These are phyloP conservation scores for Drosophila pegasa DNA, from an alignment of 2,888 invertebrate species.

Conservation along the genomic window DNA sequence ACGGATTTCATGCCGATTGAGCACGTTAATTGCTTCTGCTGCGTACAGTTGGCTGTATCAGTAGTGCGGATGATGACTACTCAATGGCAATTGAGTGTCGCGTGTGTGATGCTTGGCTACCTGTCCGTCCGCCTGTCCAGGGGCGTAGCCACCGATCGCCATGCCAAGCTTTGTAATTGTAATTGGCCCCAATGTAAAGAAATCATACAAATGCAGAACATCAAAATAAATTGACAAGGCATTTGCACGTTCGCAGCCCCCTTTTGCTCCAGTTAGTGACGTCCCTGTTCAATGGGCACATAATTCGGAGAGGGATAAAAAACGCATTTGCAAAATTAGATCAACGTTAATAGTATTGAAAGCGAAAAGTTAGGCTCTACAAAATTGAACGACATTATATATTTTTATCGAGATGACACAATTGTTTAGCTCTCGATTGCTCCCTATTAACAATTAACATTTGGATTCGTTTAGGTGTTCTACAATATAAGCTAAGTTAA, in stretches of 20 bases:
- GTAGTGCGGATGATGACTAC: slow-evolving; percentile 49
- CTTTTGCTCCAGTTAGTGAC: background rate
- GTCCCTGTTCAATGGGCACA: slow-evolving; percentile 19
- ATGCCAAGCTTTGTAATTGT: background rate
- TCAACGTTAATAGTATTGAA: slow-evolving; percentile 49
- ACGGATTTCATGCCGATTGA: slow-evolving; percentile 84
- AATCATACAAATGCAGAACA: background rate
- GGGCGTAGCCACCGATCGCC: slow-evolving; percentile 48
- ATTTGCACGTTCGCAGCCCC: background rate
- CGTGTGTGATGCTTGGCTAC: slow-evolving; percentile 73
- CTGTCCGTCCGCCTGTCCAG: slow-evolving; percentile 47
- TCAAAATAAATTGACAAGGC: background rate
- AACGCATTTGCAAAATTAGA: slow-evolving; percentile 18
- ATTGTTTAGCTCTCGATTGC: slow-evolving; percentile 44
- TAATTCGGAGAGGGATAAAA: slow-evolving; percentile 5
- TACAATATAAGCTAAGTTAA: slow-evolving; percentile 18
- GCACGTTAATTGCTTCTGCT: slow-evolving; percentile 78
- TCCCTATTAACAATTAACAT: slow-evolving; percentile 40
- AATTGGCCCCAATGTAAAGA: slow-evolving; percentile 11
- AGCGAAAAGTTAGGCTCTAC: slow-evolving; percentile 49
- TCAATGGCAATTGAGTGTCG: slow-evolving; percentile 73
- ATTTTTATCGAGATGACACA: slow-evolving; percentile 60
- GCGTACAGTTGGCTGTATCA: slow-evolving; percentile 51
- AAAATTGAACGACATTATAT: slow-evolving; percentile 33
- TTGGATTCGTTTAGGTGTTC: slow-evolving; percentile 12